A percentile compares a stretch with the other conserved stretches of the same genome.
phyloP scores from a whole-genome alignment of 2,888 invertebrate species.

The Sphaerophoria taeniata region DNA sequence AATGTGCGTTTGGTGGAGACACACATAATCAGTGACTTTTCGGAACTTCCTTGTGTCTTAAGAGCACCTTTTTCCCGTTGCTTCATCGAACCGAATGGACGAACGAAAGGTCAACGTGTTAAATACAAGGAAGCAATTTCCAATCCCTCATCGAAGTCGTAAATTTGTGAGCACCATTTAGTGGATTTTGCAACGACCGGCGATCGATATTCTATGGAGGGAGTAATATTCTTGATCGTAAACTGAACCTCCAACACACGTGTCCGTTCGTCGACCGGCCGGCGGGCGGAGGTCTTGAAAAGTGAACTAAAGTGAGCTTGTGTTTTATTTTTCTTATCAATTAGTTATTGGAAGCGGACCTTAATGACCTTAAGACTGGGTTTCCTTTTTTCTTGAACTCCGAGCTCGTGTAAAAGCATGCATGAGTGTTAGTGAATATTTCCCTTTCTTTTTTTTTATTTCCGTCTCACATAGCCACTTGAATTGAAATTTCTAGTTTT shows the following conservation, averaged over 20 bases:
- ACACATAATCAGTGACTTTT: slow-evolving; percentile 61
- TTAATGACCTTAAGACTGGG: no score
- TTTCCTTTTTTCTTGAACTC: no score
- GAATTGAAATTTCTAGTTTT: no score
- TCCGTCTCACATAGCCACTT: no score
- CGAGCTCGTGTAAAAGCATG: no score
- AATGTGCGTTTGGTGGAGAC: slow-evolving; percentile 45
- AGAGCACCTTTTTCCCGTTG: slow-evolving; percentile 42
- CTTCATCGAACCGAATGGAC: neutral
- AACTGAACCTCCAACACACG: slow-evolving; percentile 13
- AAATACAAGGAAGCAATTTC: slow-evolving; percentile 76
- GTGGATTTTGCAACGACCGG: slow-evolving; percentile 20
- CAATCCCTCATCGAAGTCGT: slow-evolving; percentile 75
- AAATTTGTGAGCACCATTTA: slow-evolving; percentile 75
- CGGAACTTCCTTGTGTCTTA: slow-evolving; percentile 35
- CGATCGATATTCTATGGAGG: neutral
- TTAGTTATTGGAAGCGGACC: slow-evolving; percentile 71
- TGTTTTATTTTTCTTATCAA: slow-evolving; percentile 71
- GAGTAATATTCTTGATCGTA: slow-evolving; percentile 12
- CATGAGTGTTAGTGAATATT: no score
- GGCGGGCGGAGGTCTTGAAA: slow-evolving; percentile 52
- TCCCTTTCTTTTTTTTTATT: no score
- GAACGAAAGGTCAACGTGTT: slow-evolving; percentile 70
- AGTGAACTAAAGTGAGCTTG: slow-evolving; percentile 60
- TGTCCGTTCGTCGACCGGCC: slow-evolving; percentile 38